Base-by-base conservation (phyloP, 2,888 invertebrate species). In the Zygothrica quintamaculata region DNA sequence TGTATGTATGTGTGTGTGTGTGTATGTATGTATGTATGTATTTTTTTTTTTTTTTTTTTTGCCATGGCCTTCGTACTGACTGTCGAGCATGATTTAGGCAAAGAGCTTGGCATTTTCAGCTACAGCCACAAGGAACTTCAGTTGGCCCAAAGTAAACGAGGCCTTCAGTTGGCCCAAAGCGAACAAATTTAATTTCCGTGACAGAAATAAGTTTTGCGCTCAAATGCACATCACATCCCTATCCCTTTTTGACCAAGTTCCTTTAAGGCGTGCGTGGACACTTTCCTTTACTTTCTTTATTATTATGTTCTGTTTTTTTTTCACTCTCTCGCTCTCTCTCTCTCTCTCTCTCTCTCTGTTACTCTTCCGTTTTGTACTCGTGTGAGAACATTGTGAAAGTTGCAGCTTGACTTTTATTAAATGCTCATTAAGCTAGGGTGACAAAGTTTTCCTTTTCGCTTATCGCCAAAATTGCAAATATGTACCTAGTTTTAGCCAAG, bases 141-240 rank as follows among this genome's bases (percentile, higher is more conserved):
- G 29, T 13, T 44, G 26, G 7, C 11, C 2, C 1, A 12, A 6
- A 61, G 13, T 52, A 48, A 50, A 55, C 62, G 18, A 68, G 77
- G 59, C 77, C 71, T 78, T 77, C 80, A 68, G 57, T 80, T 56
- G 64, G 62, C 78, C 67, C 69, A 73, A 50, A 77, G 87, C 84
- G 71, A 86, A 81, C 84, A 84, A 84, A 84, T 84, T 84, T 84
- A 84, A 84, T 84, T 84, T 84, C 84, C 84, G 84, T 84, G 84
- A 84, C 84, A 88, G 88, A 84, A 84, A 84, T 84, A 84, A 84
- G 84, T 84, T 84, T 87, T 86, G 76, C 84, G 86, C 88, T 86
- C 73, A 84, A 87, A 80, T 84, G 88, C 84, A 84, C 84, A 84
- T 64, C 74, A 59, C 36, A 18, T 26, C 39, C 9, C 8, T 3